These are phyloP conservation scores for Pipistrellus kuhlii DNA, from an alignment of 2,797 vertebrate genomes.

Conservation along the genomic window DNA sequence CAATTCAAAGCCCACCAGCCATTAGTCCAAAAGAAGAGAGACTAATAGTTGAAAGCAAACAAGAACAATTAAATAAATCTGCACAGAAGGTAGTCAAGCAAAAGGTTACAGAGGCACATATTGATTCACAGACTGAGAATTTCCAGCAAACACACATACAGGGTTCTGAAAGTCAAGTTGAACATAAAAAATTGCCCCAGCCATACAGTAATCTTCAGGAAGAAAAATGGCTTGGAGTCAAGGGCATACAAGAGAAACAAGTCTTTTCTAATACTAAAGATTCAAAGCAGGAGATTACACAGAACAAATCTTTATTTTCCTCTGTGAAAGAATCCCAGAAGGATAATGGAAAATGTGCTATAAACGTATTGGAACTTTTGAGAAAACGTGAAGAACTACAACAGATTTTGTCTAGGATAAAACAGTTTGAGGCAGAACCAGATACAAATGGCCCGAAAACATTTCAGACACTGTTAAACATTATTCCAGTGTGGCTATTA, in stretches of 20 bases:
- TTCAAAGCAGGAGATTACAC: conserved; percentile 81
- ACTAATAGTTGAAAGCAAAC: conserved; percentile 71
- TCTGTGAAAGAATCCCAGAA: conserved; percentile 85
- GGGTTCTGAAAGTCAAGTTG: conserved; percentile 62
- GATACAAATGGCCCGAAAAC: conserved; percentile 86
- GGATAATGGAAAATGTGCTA: conserved; percentile 81
- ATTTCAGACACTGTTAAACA: conserved; percentile 88
- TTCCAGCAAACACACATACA: conserved; percentile 73
- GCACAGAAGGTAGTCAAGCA: conserved; percentile 69
- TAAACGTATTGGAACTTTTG: conserved; percentile 86
- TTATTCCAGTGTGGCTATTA: conserved; percentile 88
- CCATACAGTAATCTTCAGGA: conserved; percentile 60
- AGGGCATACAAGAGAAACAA: conserved; percentile 72
- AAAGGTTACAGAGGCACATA: conserved; percentile 51
- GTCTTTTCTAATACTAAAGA: conserved; percentile 62
- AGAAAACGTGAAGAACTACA: conserved; percentile 89
- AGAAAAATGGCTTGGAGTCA: conserved; percentile 65
- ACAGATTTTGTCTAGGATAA: conserved; percentile 89
- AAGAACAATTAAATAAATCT: conserved; percentile 62
- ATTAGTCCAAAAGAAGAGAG: conserved; percentile 67
- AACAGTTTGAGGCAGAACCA: conserved; percentile 87
- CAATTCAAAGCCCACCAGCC: conserved; percentile 13
- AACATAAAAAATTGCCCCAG: conserved; percentile 70
- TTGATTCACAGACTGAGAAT: conserved; percentile 62
- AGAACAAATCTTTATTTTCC: conserved; percentile 84